Conservation (phyloP, 2,888 invertebrate species). For the Caenorhabditis angaria region DNA sequence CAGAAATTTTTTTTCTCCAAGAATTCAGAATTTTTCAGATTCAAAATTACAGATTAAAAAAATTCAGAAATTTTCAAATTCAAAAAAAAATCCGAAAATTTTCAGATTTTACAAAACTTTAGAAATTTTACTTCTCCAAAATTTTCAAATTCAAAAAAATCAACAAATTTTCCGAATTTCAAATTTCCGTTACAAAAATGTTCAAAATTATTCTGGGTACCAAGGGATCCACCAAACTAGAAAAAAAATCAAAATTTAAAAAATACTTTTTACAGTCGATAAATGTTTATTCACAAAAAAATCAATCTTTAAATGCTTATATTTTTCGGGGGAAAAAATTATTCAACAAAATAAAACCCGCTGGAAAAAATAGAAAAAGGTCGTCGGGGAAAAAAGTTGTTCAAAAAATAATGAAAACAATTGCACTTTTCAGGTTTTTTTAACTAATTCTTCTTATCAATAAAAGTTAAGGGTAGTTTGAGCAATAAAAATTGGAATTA, state of each 20-base stretch:
- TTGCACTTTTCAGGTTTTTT: background rate
- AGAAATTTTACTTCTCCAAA: no score
- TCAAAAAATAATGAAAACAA: background rate
- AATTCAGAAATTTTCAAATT: no score
- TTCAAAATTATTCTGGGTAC: background rate
- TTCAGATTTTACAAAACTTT: no score
- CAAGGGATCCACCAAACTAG: background rate
- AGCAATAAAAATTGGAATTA: background rate
- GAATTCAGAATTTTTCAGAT: no score
- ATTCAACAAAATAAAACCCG: slow-evolving; percentile 1
- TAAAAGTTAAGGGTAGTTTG: background rate
- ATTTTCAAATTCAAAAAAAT: no score
- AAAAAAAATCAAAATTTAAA: background rate
- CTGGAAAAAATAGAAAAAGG: background rate
- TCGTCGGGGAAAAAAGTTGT: background rate
- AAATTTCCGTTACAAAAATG: no score
- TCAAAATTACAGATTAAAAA: no score
- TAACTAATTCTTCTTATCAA: background rate
- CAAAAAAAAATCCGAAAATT: no score
- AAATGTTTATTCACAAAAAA: slow-evolving; percentile 1
- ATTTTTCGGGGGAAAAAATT: background rate
- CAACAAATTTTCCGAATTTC: no score
- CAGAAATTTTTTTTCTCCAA: no score
- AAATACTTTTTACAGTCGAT: background rate
- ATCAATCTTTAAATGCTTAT: no score